phyloP scores from a whole-genome alignment of 2,888 invertebrate genomes.

The Eremobia ochroleuca region DNA sequence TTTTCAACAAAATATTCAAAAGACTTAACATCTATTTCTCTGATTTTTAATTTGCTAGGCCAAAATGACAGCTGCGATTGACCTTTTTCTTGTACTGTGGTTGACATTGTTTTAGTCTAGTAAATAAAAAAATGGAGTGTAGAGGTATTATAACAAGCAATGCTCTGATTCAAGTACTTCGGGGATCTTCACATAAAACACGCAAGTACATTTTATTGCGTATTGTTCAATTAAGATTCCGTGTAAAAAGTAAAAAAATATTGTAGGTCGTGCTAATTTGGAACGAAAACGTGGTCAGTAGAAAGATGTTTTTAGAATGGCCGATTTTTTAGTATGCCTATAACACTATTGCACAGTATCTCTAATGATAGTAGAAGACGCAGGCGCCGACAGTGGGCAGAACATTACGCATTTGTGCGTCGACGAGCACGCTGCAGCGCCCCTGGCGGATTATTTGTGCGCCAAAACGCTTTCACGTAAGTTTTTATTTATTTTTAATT shows the following conservation, averaged over 20 bases:
- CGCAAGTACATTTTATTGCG: conserved; percentile 19
- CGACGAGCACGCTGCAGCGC: conserved; percentile 64
- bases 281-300: conserved; percentile 9
- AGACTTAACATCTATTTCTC: no score
- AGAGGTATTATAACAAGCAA: conserved; percentile 3
- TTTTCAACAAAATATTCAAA: background rate
- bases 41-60: no score
- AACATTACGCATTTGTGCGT: conserved; percentile 68
- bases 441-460: conserved; percentile 45
- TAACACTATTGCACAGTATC: conserved; percentile 70
- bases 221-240: conserved; percentile 30
- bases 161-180: conserved; percentile 2
- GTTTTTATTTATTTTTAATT: conserved; percentile 50
- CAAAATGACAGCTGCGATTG: no score
- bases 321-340: conserved; percentile 33
- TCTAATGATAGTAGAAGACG: conserved; percentile 61
- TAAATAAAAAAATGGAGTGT: background rate
- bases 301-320: conserved; percentile 39
- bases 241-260: background rate
- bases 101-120: no score
- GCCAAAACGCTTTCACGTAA: conserved; percentile 56
- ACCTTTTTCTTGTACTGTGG: no score
- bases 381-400: conserved; percentile 35
- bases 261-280: conserved; percentile 15
- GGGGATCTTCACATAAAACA: conserved; percentile 28